phyloP scores from a whole-genome alignment of 2,888 invertebrate species.

The Mythimna impura region DNA sequence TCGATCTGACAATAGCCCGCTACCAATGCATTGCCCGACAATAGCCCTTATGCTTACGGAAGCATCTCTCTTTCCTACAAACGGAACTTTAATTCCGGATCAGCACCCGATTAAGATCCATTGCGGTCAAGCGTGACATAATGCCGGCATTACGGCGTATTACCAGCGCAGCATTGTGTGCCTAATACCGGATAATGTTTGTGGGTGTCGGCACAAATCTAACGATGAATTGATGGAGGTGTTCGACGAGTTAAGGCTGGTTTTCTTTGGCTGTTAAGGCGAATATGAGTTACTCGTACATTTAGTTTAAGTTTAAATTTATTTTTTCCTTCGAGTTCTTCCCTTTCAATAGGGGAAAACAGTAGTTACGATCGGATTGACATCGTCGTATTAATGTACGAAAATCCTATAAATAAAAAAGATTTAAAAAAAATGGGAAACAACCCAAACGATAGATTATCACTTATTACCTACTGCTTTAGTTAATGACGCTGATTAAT shows the following conservation, averaged over 20 bases:
- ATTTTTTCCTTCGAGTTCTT: neutral
- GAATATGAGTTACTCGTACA: slow-evolving; percentile 14
- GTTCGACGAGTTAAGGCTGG: slow-evolving; percentile 31
- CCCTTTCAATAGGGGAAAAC: neutral
- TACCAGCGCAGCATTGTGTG: slow-evolving; percentile 40
- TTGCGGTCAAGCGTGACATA: slow-evolving; percentile 50
- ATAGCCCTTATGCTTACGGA: slow-evolving; percentile 43
- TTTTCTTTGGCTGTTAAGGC: slow-evolving; percentile 41
- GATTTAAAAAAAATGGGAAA: neutral
- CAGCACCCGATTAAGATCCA: slow-evolving; percentile 57
- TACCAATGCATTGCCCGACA: slow-evolving; percentile 1
- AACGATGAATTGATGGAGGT: slow-evolving; percentile 46
- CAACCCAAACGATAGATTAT: neutral
- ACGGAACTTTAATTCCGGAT: slow-evolving; percentile 69
- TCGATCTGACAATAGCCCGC: slow-evolving; percentile 1
- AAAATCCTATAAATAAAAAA: too few relatives aligned
- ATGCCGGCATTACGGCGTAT: slow-evolving; percentile 50
- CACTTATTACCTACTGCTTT: too few relatives aligned
- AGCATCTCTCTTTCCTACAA: slow-evolving; percentile 44
- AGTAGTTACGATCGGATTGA: too few relatives aligned
- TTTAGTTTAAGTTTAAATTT: neutral
- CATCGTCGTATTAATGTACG: too few relatives aligned
- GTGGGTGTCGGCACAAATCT: slow-evolving; percentile 73
- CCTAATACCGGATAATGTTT: slow-evolving; percentile 64
- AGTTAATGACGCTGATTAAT: too few relatives aligned